Evolutionary conservation across 2,888 invertebrate species (phyloP), one percentile per base, ranked within the genome.

Genomic region (Drosophila yooni): DNA sequence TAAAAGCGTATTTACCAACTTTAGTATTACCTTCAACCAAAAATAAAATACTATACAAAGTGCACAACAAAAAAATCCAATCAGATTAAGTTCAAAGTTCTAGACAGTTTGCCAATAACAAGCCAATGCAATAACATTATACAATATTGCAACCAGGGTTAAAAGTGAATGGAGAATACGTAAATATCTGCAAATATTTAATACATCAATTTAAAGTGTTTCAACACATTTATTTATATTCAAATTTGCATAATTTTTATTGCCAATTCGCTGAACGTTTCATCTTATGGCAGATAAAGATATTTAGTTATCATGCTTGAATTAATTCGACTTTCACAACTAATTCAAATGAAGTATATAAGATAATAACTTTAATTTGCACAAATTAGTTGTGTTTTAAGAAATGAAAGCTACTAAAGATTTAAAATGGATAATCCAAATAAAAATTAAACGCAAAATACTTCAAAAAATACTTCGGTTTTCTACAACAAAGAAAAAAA

Each of bases 1-100:
- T 27, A 25, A 66, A 61, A 36, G 15, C 53, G n/a, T 60, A 27
- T 60, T 60, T 38, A 38, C 60, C 31, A 33, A 46, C 76, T 74
- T 62, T 53, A 59, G 69, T 21, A 40, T 40, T 40, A 50, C 50
- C 33, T 51, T 57, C 11, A 52, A 27, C 18, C 27, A 10, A 34
- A 25, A 34, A 53, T 11, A 25, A 54, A 36, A 48, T 67, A 21
- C 27, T 36, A 33, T n/a, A 27, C 31, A 50, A 59, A 57, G 31
- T 21, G 38, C 11, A 21, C 29, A 53, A 25, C 36, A 31, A 33
- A 25, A 29, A 27, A 21, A 29, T 29, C 29, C 40, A 62, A 53
- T 43, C 53, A 31, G 36, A 54, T 64, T 31, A 34, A 40, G 56
- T 31, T 29, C 7, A 11, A 38, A 57, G 31, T 70, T 58, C 27